Evolutionary conservation across 2,113 vertebrate genomes (phyloP), one percentile per base, ranked within the genome.

Genomic region (Campylomormyrus numenius): DNA sequence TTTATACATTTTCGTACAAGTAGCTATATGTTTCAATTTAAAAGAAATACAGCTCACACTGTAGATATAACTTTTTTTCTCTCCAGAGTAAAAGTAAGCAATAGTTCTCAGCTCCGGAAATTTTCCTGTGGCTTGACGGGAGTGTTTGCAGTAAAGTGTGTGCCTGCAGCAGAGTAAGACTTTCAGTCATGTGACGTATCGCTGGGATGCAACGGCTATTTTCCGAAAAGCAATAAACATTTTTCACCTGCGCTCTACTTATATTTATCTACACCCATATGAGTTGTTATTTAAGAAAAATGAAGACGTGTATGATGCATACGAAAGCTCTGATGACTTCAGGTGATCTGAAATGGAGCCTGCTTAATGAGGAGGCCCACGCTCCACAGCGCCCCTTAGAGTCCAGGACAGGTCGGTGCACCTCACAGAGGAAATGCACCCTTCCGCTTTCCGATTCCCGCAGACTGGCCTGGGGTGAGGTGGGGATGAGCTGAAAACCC

Each of bases 1-100:
- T 87, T 87, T 53, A 53, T 31, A 87, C 84, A 27, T 86, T 48
- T 86, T 21, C 9, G 8, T n/a, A 27, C 10, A 4, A 86, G 74
- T 80, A 80, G 74, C 74, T 80, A 80, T 80, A 80, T 42, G 35
- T 80, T 80, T 80, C 74, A 80, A 35, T 80, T 80, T 80, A 42
- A 80, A 80, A 80, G 74, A 80, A 80, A 80, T 80, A 42, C 31
- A 80, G 35, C 74, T 15, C 4, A 42, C 74, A 80, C 74, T 42
- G 35, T 66, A 66, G 62, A 66, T 66, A 66, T 70, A 70, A 70
- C n/a, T 70, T 70, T 70, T 70, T 70, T 70, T 66, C 35, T 42
- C 35, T 39, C 31, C 74, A 19, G 74, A 39, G 74, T 39, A 80
- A 80, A 39, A 80, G 74, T 80, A 80, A 42, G 74, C 74, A 80